Evolutionary conservation across 2,113 vertebrate species (phyloP).

Genomic region (Canis aureus): DNA sequence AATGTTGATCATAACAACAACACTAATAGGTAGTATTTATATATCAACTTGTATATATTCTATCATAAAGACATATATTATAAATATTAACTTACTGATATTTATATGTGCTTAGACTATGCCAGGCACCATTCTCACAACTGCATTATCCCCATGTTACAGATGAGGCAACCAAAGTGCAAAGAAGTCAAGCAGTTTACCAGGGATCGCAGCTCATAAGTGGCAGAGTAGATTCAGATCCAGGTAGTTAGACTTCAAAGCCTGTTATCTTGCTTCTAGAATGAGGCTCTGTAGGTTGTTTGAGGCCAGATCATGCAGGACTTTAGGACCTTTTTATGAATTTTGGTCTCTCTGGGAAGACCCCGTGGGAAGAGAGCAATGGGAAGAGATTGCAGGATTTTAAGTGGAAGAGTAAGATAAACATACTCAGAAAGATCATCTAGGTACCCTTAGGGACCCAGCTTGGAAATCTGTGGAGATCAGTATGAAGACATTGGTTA

Average conservation of each 20-base stretch:
- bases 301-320: not conserved
- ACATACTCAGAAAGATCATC: not conserved
- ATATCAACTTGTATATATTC: not conserved
- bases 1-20: not conserved
- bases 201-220: not conserved
- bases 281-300: not conserved
- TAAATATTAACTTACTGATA: not conserved
- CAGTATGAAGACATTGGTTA: not conserved
- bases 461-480: not conserved
- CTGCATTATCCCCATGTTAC: conserved; percentile 7
- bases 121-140: not conserved
- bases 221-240: not conserved
- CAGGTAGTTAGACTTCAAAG: not conserved
- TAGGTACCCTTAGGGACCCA: not conserved
- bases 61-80: not conserved
- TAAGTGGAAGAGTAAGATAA: conserved; percentile 16
- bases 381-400: not conserved
- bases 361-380: not conserved
- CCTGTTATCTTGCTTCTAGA: not conserved
- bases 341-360: conserved; percentile 2
- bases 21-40: not conserved
- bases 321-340: not conserved
- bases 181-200: conserved; percentile 9
- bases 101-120: not conserved
- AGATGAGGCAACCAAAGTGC: not conserved